phyloP scores from a whole-genome alignment of 2,888 invertebrate genomes.

The Villa cingulata region DNA sequence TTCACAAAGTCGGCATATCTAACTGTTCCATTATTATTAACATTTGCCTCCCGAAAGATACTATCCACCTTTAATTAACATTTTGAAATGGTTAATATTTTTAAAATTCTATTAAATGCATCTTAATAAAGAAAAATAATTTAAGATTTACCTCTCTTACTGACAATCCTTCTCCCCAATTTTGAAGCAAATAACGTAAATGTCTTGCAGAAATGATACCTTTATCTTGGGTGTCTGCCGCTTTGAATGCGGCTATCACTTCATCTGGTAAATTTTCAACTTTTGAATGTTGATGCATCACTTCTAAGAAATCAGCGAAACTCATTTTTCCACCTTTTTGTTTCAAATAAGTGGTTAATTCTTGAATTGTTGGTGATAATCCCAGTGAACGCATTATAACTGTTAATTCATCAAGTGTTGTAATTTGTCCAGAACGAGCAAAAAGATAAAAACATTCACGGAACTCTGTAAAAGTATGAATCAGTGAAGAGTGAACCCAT shows the following conservation, averaged over 20 bases:
- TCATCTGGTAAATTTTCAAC: constrained; percentile 42
- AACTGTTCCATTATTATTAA: constrained; percentile 61
- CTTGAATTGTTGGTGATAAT: constrained; percentile 85
- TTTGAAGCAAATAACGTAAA: constrained; percentile 69
- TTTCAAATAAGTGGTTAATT: constrained; percentile 69
- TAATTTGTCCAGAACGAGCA: constrained; percentile 78
- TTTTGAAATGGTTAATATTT: too few species aligned
- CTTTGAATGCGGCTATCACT: constrained; percentile 76
- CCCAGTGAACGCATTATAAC: constrained; percentile 91
- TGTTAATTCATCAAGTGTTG: constrained; percentile 76
- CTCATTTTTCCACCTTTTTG: constrained; percentile 77
- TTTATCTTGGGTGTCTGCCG: constrained; percentile 60
- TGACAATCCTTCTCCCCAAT: constrained; percentile 82
- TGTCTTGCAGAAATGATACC: constrained; percentile 71
- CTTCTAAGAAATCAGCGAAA: constrained; percentile 89
- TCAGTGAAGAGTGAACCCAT: too few species aligned
- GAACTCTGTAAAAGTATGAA: constrained; percentile 53
- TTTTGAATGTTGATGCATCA: constrained; percentile 81
- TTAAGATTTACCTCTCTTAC: constrained; percentile 41
- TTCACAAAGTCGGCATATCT: constrained; percentile 87
- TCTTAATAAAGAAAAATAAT: too few species aligned
- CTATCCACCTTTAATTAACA: constrained; percentile 54
- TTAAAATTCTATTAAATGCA: too few species aligned
- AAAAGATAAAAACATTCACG: constrained; percentile 93
- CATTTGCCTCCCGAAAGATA: constrained; percentile 83